A percentile compares a stretch with the other conserved stretches of the same genome.
phyloP scores from a whole-genome alignment of 2,113 vertebrate genomes.

The Herpetotheres cachinnans region DNA sequence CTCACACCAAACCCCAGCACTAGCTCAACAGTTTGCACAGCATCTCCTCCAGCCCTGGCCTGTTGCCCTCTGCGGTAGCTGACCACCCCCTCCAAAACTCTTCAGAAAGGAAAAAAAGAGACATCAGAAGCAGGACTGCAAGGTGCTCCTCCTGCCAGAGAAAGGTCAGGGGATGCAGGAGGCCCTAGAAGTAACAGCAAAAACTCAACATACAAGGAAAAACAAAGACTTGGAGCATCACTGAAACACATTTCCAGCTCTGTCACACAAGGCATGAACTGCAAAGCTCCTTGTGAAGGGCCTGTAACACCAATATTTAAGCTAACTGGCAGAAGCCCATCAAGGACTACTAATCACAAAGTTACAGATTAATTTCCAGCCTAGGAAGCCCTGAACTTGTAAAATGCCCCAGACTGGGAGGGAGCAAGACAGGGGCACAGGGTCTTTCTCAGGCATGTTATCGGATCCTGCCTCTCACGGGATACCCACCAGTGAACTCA shows the following conservation, averaged over 20 bases:
- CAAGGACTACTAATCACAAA: background rate
- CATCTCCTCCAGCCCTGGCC: background rate
- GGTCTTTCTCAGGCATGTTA: background rate
- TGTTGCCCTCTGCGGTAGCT: background rate
- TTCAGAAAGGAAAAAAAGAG: background rate
- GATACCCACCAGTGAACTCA: background rate
- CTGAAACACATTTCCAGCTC: background rate
- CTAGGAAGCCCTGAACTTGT: background rate
- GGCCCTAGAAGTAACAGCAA: background rate
- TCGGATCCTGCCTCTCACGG: background rate
- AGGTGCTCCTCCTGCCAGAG: background rate
- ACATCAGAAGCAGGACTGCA: background rate
- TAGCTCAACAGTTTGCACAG: background rate
- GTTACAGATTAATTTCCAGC: background rate
- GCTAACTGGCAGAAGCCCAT: background rate
- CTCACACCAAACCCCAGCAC: background rate
- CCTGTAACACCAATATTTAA: background rate
- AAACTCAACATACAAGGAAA: rapidly evolving
- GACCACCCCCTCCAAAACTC: background rate
- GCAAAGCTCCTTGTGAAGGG: rapidly evolving
- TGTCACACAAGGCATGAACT: background rate
- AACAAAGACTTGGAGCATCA: background rate
- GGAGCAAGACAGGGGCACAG: rapidly evolving
- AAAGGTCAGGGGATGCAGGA: background rate
- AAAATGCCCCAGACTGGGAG: background rate